These are phyloP conservation scores for Pinna nobilis DNA, from an alignment of 1,140 invertebrate species.

Conservation along the genomic window DNA sequence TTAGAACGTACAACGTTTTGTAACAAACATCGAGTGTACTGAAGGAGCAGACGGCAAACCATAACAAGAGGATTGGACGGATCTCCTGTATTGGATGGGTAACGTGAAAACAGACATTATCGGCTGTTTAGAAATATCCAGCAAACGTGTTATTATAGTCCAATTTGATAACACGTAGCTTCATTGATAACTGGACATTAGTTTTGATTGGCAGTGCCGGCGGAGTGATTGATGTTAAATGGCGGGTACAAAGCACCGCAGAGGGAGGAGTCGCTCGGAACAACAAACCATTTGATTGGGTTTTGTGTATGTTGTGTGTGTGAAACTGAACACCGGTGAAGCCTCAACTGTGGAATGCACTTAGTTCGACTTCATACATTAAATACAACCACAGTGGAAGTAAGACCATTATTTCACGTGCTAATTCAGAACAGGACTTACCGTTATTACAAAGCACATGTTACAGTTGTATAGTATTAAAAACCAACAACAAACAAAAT, in stretches of 20 bases:
- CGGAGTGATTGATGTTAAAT: slow-evolving; percentile 42
- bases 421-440: slow-evolving; percentile 5
- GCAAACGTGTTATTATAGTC: slow-evolving; percentile 14
- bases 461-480: slow-evolving; percentile 10
- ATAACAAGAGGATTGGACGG: slow-evolving; percentile 42
- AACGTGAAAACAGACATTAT: slow-evolving; percentile 45
- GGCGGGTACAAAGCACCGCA: slow-evolving; percentile 30
- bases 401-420: background rate
- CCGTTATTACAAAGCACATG: slow-evolving; percentile 5
- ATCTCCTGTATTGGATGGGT: slow-evolving; percentile 37
- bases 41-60: slow-evolving; percentile 23
- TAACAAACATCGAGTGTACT: background rate
- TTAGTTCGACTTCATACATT: background rate
- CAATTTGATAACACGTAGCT: slow-evolving; percentile 11
- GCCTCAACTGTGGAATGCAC: slow-evolving; percentile 34
- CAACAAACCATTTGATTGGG: slow-evolving; percentile 52
- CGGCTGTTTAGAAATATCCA: slow-evolving; percentile 24
- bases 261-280: slow-evolving; percentile 46
- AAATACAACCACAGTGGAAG: background rate
- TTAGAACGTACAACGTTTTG: background rate
- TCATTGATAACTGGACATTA: slow-evolving; percentile 43
- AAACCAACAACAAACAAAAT: slow-evolving; percentile 9
- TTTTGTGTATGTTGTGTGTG: slow-evolving; percentile 20
- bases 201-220: slow-evolving; percentile 45
- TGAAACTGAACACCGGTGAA: slow-evolving; percentile 45